A percentile compares a stretch with the other conserved stretches of the same genome.
These are phyloP conservation scores for Amblyjoppa fuscipennis DNA, from an alignment of 2,888 invertebrate species.

Conservation along the genomic window DNA sequence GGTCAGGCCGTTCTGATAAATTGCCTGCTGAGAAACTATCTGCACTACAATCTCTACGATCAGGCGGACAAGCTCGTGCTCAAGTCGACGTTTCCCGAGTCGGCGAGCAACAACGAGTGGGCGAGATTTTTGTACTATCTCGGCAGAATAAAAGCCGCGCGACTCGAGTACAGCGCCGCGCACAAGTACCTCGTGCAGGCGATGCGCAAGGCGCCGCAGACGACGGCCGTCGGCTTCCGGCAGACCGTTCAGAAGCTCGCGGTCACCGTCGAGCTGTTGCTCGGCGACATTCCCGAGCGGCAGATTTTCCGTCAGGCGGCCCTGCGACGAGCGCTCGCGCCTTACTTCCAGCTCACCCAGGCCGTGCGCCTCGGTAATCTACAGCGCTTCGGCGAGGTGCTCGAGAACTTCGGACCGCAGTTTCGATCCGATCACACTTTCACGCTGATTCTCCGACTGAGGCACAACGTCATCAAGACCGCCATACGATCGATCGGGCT, in stretches of 20 bases:
- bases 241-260: constrained; percentile 98
- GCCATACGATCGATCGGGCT: constrained; percentile 98
- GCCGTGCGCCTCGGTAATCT: constrained; percentile 98
- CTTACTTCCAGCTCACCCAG: constrained; percentile 99
- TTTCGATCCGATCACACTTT: constrained; percentile 98
- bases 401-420: constrained; percentile 95
- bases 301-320: constrained; percentile 97
- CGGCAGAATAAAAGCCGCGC: constrained; percentile 99
- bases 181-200: constrained; percentile 98
- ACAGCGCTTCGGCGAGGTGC: constrained; percentile 96
- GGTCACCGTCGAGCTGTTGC: constrained; percentile 96
- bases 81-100: constrained; percentile 98
- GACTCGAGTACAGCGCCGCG: constrained; percentile 98
- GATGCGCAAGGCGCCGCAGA: constrained; percentile 98
- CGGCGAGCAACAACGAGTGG: constrained; percentile 99
- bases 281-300: constrained; percentile 99
- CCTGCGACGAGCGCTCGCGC: constrained; percentile 94
- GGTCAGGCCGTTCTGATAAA: constrained; percentile 99
- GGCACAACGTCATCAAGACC: constrained; percentile 99
- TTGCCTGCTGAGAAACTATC: constrained; percentile 97
- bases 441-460: constrained; percentile 96
- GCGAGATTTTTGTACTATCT: constrained; percentile 98
- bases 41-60: constrained; percentile 98
- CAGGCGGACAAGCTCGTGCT: constrained; percentile 99
- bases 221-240: constrained; percentile 99